Percentiles rank a stretch among this genome's conserved stretches.
Evolutionary conservation across 2,888 invertebrate species (phyloP).

Genomic region (Nasonia oneida): DNA sequence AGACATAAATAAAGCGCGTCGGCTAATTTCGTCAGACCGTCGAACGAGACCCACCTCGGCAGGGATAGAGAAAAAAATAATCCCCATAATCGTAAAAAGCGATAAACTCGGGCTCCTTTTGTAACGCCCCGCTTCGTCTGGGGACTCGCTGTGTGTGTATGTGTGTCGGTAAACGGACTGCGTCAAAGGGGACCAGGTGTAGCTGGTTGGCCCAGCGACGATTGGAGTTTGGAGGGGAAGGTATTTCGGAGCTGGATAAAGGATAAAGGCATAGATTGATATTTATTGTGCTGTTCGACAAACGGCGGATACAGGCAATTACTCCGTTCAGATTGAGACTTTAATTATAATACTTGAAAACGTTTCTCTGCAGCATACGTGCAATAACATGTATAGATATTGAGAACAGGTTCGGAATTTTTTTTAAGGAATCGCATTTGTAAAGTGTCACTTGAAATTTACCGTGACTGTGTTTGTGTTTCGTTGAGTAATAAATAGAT

Average conservation of each 20-base stretch:
- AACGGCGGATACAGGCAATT: not conserved
- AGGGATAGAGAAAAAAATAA: constrained; percentile 33
- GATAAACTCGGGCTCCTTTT: constrained; percentile 48
- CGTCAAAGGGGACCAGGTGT: constrained; percentile 50
- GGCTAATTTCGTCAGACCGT: constrained; percentile 54
- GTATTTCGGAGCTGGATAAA: constrained; percentile 15
- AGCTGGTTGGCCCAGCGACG: not conserved
- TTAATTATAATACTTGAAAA: not conserved
- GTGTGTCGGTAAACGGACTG: not conserved
- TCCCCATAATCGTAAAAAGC: constrained; percentile 58
- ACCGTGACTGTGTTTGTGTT: no score
- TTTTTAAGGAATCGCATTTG: not conserved
- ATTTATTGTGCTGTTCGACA: not conserved
- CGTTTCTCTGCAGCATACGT: not conserved
- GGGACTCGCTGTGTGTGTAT: not conserved
- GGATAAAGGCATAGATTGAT: not conserved
- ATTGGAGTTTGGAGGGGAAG: constrained; percentile 5
- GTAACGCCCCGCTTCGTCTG: not conserved
- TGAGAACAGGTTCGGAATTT: not conserved
- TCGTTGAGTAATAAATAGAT: no score
- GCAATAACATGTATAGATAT: no score
- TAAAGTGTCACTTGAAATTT: not conserved
- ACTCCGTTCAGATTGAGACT: not conserved
- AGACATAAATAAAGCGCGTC: constrained; percentile 54
- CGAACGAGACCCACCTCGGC: constrained; percentile 27